Evolutionary conservation across 2,113 vertebrate genomes (phyloP).

Genomic region (Phainopepla nitens): DNA sequence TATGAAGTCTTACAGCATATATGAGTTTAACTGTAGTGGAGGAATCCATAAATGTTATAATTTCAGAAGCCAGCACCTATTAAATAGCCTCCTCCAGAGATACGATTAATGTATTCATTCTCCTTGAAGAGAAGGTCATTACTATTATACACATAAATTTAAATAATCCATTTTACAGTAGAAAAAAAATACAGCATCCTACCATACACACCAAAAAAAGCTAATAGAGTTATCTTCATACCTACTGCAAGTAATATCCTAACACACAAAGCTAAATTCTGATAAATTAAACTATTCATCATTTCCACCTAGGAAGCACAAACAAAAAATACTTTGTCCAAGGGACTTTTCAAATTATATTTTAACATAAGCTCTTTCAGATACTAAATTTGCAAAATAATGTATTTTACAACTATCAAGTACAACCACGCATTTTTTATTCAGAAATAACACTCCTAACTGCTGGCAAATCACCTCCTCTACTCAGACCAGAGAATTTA

Average conservation of each 20-base stretch:
- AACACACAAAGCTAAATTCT: neutral
- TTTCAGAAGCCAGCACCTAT: neutral
- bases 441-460: neutral
- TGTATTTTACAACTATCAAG: neutral
- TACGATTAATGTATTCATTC: neutral
- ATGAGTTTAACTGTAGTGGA: neutral
- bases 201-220: neutral
- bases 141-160: neutral
- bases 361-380: neutral
- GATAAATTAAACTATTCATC: neutral
- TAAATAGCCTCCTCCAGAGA: neutral
- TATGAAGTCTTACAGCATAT: neutral
- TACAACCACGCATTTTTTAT: neutral
- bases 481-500: neutral
- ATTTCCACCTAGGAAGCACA: neutral
- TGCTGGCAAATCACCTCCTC: neutral
- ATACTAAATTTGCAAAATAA: neutral
- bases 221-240: neutral
- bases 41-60: neutral
- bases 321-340: neutral
- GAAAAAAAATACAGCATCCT: neutral
- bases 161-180: neutral
- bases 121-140: neutral
- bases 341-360: neutral
- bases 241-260: neutral